Conservation (phyloP, 1,140 invertebrate genomes). For the Aphaenogaster floridana region DNA sequence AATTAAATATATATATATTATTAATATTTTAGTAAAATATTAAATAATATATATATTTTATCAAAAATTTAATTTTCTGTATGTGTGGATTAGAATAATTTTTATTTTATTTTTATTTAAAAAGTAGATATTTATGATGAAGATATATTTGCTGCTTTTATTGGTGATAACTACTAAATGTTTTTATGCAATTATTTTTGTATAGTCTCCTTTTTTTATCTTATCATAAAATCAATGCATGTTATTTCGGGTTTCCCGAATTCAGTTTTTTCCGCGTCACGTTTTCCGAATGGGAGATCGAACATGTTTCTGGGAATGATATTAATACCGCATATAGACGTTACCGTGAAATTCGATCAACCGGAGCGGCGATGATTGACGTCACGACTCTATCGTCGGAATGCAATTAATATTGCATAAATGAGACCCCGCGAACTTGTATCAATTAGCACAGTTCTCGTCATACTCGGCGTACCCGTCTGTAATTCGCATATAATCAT, state of each 20-base stretch:
- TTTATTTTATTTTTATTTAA: neutral
- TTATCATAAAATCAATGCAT: neutral
- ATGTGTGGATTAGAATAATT: neutral
- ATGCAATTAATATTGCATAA: constrained; percentile 62
- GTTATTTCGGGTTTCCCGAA: constrained; percentile 28
- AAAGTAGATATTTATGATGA: neutral
- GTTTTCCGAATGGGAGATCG: constrained; percentile 24
- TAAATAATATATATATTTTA: neutral
- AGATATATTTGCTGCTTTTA: neutral
- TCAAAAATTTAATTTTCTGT: neutral
- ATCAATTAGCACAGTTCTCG: constrained; percentile 49
- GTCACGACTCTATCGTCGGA: constrained; percentile 61
- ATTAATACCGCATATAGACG: constrained; percentile 30
- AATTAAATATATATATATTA: neutral
- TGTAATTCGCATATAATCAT: neutral
- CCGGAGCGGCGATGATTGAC: constrained; percentile 62
- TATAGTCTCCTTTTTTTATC: neutral
- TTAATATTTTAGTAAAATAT: neutral
- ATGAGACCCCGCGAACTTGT: constrained; percentile 48
- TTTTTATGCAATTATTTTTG: neutral
- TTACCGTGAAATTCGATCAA: constrained; percentile 70
- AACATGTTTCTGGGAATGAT: constrained; percentile 42
- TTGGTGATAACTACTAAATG: neutral
- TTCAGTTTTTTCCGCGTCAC: neutral
- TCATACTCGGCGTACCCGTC: neutral